Evolutionary conservation across 1,140 invertebrate genomes (phyloP).

Genomic region (Lasioglossum baleicum): DNA sequence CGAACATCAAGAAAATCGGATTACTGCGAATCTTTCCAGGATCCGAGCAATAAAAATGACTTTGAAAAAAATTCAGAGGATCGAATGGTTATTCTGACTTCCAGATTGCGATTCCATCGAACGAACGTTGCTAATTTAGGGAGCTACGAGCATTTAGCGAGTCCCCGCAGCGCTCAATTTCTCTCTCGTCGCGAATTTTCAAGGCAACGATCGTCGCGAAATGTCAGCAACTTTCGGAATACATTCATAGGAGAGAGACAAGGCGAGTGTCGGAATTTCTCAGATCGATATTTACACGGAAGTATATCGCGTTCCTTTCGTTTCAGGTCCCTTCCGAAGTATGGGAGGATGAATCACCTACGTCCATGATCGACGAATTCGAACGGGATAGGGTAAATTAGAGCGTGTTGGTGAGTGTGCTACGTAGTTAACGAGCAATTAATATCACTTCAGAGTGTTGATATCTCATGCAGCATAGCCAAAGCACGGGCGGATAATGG

Average conservation of each 20-base stretch:
- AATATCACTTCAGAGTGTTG: constrained; percentile 57
- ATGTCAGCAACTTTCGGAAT: neutral
- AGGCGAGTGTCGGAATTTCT: neutral
- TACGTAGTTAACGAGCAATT: constrained; percentile 47
- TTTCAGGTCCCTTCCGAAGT: neutral
- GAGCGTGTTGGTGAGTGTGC: constrained; percentile 26
- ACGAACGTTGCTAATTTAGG: neutral
- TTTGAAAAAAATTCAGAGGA: too few species aligned
- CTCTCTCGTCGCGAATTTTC: neutral
- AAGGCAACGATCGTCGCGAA: neutral
- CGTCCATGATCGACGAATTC: constrained; percentile 13
- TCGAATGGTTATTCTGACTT: too few species aligned
- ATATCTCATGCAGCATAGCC: constrained; percentile 75
- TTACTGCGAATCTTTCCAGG: too few species aligned
- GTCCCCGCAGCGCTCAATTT: neutral
- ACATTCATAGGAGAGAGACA: neutral
- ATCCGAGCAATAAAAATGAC: too few species aligned
- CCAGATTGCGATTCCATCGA: too few species aligned
- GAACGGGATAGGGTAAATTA: constrained; percentile 35
- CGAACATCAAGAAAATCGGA: neutral
- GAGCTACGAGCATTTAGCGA: neutral
- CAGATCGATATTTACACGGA: neutral
- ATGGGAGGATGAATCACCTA: constrained; percentile 28
- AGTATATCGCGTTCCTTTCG: neutral
- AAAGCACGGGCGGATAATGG: constrained; percentile 74